Evolutionary conservation across 2,888 invertebrate species (phyloP), one percentile per base, ranked within the genome.

Genomic region (Iphiclides podalirius): DNA sequence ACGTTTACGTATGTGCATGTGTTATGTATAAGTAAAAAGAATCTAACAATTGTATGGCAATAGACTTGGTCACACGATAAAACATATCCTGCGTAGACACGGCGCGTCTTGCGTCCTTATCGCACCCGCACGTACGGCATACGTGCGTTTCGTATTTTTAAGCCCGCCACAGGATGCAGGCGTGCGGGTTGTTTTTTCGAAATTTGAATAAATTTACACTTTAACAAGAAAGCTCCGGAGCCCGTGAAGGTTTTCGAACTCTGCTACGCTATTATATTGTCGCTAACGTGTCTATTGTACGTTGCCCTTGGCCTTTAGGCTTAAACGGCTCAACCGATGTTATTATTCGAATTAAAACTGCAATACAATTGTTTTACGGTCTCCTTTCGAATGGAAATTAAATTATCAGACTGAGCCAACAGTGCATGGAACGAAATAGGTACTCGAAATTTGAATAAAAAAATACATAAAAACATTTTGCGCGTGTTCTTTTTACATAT

Each of bases 121-220:
- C 54, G 12, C 59, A 26, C 49, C 6, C 17, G 7, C 46, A 41
- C n/a, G 37, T 4, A 26, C 40, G 34, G 36, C 58, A 57, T 50
- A 2, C 12, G 51, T 31, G n/a, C 65, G 64, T 61, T 64, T 26
- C 44, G 43, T 52, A 67, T 64, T n/a, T 54, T 41, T 40, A 48
- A 52, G 53, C 54, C 57, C 68, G 63, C 63, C 72, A 62, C 79
- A 77, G 80, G 79, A 76, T 72, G 73, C 75, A 67, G 66, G 73
- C 71, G 67, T 69, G 64, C 61, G 65, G 63, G 70, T 76, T 61
- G 62, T 79, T 81, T 82, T 80, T 79, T 79, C 54, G 67, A 78
- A 83, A 83, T 84, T 83, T 84, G 76, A 84, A 85, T 85, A 85
- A 82, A 84, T 85, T 85, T 85, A 83, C 84, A 84, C 82, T 79